These are phyloP conservation scores for Drosophila borealis DNA, from an alignment of 2,888 invertebrate species.

Conservation along the genomic window DNA sequence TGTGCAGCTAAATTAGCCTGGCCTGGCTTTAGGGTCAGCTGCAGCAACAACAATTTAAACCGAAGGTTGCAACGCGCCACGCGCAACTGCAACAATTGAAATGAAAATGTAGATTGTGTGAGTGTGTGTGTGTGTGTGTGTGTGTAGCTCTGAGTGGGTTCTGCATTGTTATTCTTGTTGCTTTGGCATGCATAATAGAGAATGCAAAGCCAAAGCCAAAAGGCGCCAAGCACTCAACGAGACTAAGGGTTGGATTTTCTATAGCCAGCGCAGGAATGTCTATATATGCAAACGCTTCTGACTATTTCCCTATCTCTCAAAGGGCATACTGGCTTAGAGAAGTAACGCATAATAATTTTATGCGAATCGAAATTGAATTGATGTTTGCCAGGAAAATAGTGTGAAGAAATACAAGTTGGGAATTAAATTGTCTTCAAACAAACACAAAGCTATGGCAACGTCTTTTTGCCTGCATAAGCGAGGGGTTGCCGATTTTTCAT, in stretches of 20 bases:
- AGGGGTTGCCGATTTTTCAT: no score
- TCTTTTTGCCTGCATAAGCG: no score
- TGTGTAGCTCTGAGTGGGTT: constrained; percentile 11
- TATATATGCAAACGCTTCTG: constrained; percentile 6
- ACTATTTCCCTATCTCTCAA: constrained; percentile 12
- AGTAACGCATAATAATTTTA: neutral
- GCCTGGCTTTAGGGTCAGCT: constrained; percentile 21
- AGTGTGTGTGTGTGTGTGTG: neutral
- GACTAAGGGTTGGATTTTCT: constrained; percentile 35
- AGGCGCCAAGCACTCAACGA: constrained; percentile 41
- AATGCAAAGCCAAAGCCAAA: constrained; percentile 53
- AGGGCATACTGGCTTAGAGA: neutral
- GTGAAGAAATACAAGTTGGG: no score
- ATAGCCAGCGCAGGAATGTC: constrained; percentile 27
- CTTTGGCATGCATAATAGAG: constrained; percentile 54
- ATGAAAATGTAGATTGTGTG: constrained; percentile 45
- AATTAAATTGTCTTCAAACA: no score
- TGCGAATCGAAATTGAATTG: no score
- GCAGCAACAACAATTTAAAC: constrained; percentile 25
- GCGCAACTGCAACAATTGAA: constrained; percentile 57
- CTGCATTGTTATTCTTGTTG: constrained; percentile 22
- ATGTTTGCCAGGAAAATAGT: no score
- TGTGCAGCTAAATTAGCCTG: constrained; percentile 63
- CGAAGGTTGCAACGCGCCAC: constrained; percentile 28
- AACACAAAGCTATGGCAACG: no score